These are phyloP conservation scores for Habroteleia sp. DNA, from an alignment of 2,888 invertebrate genomes.

Conservation along the genomic window DNA sequence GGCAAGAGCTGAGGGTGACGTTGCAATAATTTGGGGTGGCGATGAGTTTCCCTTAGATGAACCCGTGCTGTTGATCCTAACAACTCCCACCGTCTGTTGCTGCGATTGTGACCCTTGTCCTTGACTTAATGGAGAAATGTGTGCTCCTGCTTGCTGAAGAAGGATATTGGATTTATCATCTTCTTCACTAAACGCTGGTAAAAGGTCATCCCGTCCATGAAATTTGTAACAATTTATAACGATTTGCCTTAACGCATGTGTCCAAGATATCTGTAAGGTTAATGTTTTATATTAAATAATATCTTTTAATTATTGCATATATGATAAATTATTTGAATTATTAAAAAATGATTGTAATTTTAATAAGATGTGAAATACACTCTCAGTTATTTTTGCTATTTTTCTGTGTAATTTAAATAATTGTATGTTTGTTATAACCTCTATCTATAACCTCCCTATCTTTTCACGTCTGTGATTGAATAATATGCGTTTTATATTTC, in stretches of 20 bases:
- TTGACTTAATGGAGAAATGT: constrained; percentile 75
- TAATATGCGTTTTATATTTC: no score
- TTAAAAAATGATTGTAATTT: no score
- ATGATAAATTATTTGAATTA: no score
- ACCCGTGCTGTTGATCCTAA: constrained; percentile 79
- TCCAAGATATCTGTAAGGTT: constrained; percentile 95
- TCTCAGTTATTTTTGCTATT: no score
- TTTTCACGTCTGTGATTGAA: no score
- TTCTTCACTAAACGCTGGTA: constrained; percentile 96
- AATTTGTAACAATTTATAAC: constrained; percentile 99
- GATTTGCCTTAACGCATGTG: constrained; percentile 96
- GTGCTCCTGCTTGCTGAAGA: constrained; percentile 82
- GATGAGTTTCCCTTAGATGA: constrained; percentile 81
- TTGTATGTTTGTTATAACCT: no score
- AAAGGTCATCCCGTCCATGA: constrained; percentile 96
- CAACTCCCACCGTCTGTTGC: constrained; percentile 80
- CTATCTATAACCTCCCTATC: no score
- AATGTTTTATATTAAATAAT: neutral
- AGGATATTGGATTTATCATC: constrained; percentile 88
- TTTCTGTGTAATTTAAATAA: no score
- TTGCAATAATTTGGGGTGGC: constrained; percentile 79
- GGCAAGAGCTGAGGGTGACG: constrained; percentile 79
- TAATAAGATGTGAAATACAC: no score
- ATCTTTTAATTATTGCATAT: no score
- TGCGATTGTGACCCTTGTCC: constrained; percentile 74